Evolutionary conservation across 2,888 invertebrate genomes (phyloP).

Genomic region (Encarsia formosa): DNA sequence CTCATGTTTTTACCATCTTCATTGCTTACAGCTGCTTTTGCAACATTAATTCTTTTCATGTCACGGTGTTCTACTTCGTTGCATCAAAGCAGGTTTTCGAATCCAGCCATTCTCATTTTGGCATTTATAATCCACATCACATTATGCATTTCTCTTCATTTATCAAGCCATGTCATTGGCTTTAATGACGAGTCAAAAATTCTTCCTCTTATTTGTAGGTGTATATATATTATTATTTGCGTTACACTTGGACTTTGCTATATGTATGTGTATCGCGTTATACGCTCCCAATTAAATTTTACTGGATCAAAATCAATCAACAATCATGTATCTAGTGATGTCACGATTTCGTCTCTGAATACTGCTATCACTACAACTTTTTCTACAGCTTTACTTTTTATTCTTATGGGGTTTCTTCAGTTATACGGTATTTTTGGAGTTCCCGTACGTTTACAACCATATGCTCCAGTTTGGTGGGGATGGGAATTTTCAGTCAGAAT

Average conservation of each 20-base stretch:
- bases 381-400: conserved; percentile 78
- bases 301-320: conserved; percentile 43
- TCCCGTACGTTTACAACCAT: conserved; percentile 49
- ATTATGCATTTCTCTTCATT: conserved; percentile 77
- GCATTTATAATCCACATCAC: conserved; percentile 75
- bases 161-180: conserved; percentile 50
- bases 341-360: conserved; percentile 59
- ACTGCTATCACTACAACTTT: conserved; percentile 88
- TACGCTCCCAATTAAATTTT: conserved; percentile 71
- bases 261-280: conserved; percentile 75
- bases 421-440: conserved; percentile 75
- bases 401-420: conserved; percentile 77
- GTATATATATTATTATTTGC: conserved; percentile 81
- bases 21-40: conserved; percentile 83
- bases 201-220: conserved; percentile 74
- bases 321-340: conserved; percentile 69
- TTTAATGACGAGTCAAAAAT: conserved; percentile 54
- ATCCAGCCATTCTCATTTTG: conserved; percentile 73
- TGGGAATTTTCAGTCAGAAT: conserved; percentile 82
- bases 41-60: conserved; percentile 79
- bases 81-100: conserved; percentile 62
- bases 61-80: conserved; percentile 76
- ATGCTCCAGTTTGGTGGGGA: conserved; percentile 85
- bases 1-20: conserved; percentile 82
- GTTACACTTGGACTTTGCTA: conserved; percentile 80